Base-by-base conservation (phyloP, 1,140 invertebrate species). In the Ceratina australensis region DNA sequence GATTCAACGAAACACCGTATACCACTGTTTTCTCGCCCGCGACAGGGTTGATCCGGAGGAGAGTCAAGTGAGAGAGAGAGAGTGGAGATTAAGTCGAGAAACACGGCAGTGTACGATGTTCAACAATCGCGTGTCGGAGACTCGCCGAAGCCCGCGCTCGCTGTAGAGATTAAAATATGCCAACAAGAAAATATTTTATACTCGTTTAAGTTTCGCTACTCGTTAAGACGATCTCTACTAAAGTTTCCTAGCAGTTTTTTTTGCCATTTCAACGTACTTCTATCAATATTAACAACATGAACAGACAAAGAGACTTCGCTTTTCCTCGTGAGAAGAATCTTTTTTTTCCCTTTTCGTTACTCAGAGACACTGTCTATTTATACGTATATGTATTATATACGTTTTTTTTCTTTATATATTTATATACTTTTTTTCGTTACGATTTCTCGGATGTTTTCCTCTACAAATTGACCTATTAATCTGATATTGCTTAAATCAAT, bases 401-500 rank as follows among this genome's bases (percentile, higher is more conserved):
- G 20, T 28, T 72, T 63, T 72, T 72, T 64, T 15, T 78, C 67
- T 69, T 75, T 59, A 73, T 65, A 42, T 42, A 42, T 75, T 80
- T 52, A 52, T 18, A 52, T 22, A 7, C 66, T 67, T 72, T 71
- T 75, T 42, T 81, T 75, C 57, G 66, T 81, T 83, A 85, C 83
- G 82, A 63, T 81, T 68, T 86, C 80, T 79, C 79, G 83, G 83
- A 87, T 69, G 42, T 49, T 66, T 88, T 89, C 82, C 61, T 87
- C 87, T 92, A 92, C 83, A 92, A 92, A 92, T 92, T 91, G 91
- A 92, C 91, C 91, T 92, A 92, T 88, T 90, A 92, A 90, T 92
- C 89, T 90, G 90, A 92, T 92, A 92, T 92, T 92, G 88, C 91
- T 92, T 92, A 89, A 91, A 90, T 90, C 89, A 89, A 91, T 88